These are phyloP conservation scores for Apaloderma vittatum DNA, from an alignment of 2,113 vertebrate species.

Conservation along the genomic window DNA sequence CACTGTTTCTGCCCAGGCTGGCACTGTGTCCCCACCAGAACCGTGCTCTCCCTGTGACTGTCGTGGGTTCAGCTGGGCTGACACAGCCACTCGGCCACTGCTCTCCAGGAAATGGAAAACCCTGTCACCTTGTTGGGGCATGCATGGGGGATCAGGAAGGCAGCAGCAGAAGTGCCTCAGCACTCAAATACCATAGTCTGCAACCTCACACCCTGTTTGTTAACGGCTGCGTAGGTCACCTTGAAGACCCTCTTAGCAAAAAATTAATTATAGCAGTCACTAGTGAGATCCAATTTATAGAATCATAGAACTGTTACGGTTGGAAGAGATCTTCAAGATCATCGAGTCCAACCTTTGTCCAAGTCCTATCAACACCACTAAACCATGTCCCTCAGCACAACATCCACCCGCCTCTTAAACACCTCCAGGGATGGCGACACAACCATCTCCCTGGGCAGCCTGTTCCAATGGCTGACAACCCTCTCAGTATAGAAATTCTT, in stretches of 20 bases:
- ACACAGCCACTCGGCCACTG: rapidly evolving
- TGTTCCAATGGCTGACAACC: too few relatives aligned
- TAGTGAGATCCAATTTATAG: not conserved
- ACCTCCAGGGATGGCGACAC: too few relatives aligned
- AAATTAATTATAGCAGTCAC: not conserved
- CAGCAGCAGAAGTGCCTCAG: not conserved
- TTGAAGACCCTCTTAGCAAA: not conserved
- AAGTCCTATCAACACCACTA: too few relatives aligned
- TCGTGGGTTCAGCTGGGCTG: not conserved
- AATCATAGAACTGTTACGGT: too few relatives aligned
- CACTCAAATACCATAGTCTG: not conserved
- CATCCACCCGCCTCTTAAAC: too few relatives aligned
- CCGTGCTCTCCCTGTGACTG: rapidly evolving
- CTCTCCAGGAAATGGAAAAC: not conserved
- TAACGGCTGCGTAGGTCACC: not conserved
- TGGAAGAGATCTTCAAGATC: too few relatives aligned
- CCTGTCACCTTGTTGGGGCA: rapidly evolving
- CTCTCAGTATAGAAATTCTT: too few relatives aligned
- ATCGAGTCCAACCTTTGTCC: too few relatives aligned
- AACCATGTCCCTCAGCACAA: too few relatives aligned
- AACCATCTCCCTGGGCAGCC: too few relatives aligned
- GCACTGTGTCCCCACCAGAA: rapidly evolving
- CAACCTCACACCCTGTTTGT: not conserved
- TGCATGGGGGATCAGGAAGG: not conserved
- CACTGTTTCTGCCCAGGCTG: not conserved